Evolutionary conservation across 2,113 vertebrate genomes (phyloP).

Genomic region (Erythrolamprus reginae): DNA sequence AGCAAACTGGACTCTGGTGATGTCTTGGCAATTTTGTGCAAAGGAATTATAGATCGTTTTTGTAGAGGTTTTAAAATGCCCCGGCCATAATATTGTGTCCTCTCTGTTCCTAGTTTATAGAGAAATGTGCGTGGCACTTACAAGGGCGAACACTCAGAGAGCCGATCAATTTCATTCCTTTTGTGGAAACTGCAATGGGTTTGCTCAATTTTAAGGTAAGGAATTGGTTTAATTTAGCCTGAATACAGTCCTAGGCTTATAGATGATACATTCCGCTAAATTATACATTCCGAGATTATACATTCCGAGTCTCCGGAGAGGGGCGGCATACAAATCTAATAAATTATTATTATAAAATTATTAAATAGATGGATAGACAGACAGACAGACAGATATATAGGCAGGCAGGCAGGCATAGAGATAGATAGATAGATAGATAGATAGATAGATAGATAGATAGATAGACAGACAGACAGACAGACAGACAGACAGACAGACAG

Average conservation of each 20-base stretch:
- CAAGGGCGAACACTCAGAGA: conserved; percentile 85
- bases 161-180: conserved; percentile 93
- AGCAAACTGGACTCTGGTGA: background rate
- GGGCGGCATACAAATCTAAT: no score
- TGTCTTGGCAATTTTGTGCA: conserved; percentile 49
- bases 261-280: conserved; percentile 25
- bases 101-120: conserved; percentile 87
- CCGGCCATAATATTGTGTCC: background rate
- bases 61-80: background rate
- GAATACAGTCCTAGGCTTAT: conserved; percentile 20
- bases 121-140: conserved; percentile 86
- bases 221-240: conserved; percentile 35
- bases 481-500: no score
- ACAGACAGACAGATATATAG: no score
- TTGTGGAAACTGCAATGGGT: conserved; percentile 96
- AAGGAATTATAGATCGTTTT: conserved; percentile 5
- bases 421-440: no score
- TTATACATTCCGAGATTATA: no score
- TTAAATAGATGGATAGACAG: no score
- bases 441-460: no score
- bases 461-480: no score
- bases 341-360: no score
- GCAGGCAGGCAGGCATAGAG: no score
- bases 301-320: no score
- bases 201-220: conserved; percentile 99